phyloP scores from a whole-genome alignment of 1,140 invertebrate genomes.

The Gerris buenoi region DNA sequence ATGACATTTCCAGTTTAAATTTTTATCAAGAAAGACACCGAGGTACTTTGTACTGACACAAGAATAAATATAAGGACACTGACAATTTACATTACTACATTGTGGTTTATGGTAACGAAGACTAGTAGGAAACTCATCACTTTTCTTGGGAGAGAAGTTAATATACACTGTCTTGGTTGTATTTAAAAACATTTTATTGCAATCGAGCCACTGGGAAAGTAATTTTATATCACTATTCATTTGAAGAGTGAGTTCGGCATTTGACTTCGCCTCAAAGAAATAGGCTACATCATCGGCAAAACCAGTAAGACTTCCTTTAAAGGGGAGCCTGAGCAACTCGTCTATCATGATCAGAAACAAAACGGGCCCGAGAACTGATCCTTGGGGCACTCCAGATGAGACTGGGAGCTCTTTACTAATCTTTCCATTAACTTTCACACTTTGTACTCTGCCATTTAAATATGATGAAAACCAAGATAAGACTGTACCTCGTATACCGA shows the following conservation, averaged over 20 bases:
- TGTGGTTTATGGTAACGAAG: background rate
- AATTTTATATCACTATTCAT: background rate
- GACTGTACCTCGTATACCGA: background rate
- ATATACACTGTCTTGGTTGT: background rate
- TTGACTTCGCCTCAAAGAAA: background rate
- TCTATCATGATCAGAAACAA: background rate
- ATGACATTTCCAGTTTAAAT: background rate
- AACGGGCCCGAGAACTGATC: background rate
- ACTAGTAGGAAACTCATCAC: background rate
- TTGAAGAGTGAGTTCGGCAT: background rate
- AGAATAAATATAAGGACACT: background rate
- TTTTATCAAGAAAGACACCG: background rate
- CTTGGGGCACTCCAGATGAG: background rate
- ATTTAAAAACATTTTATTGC: background rate
- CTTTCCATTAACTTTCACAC: background rate
- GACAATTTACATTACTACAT: background rate
- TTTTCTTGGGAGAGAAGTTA: background rate
- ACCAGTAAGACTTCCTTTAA: background rate
- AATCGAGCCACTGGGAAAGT: background rate
- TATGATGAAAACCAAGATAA: background rate
- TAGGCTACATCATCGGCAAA: background rate
- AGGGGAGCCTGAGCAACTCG: background rate
- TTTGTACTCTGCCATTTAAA: background rate
- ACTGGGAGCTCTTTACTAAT: background rate
- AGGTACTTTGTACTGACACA: background rate